Conservation (phyloP, 1,140 invertebrate species). For the Bicyclus anynana region DNA sequence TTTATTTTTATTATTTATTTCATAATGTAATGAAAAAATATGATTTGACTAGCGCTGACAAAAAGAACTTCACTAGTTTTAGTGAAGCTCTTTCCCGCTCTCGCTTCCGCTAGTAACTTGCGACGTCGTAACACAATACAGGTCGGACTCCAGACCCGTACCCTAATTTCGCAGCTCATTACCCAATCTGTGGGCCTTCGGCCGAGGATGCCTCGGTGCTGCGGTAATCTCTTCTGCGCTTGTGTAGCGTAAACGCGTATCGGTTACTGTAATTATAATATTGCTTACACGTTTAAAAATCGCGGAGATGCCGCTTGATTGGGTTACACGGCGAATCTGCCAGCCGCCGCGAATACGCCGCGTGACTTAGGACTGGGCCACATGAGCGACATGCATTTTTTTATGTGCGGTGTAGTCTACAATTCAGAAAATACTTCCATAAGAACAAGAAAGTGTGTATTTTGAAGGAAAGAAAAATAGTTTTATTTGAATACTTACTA, state of each 20-base stretch:
- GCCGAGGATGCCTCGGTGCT: constrained; percentile 35
- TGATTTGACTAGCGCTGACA: too few species aligned
- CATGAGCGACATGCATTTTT: too few species aligned
- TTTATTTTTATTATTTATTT: too few species aligned
- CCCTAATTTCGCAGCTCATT: constrained; percentile 71
- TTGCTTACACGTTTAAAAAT: constrained; percentile 34
- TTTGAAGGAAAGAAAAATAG: too few species aligned
- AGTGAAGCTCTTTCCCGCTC: too few species aligned
- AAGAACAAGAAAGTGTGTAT: too few species aligned
- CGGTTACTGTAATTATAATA: constrained; percentile 52
- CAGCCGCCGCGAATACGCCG: background rate
- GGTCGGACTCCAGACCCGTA: constrained; percentile 39
- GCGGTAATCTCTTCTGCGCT: constrained; percentile 41
- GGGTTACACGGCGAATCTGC: constrained; percentile 20
- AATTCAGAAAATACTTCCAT: too few species aligned
- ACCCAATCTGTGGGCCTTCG: constrained; percentile 49
- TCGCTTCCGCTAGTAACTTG: constrained; percentile 27
- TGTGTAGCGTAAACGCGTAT: constrained; percentile 42
- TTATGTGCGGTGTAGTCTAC: too few species aligned
- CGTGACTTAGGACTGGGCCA: too few species aligned
- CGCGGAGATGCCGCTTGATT: constrained; percentile 24
- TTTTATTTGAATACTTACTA: too few species aligned
- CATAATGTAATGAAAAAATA: too few species aligned
- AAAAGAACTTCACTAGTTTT: too few species aligned
- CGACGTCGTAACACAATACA: constrained; percentile 47